Evolutionary conservation across 2,113 vertebrate species (phyloP).

Genomic region (Limnothrissa miodon): DNA sequence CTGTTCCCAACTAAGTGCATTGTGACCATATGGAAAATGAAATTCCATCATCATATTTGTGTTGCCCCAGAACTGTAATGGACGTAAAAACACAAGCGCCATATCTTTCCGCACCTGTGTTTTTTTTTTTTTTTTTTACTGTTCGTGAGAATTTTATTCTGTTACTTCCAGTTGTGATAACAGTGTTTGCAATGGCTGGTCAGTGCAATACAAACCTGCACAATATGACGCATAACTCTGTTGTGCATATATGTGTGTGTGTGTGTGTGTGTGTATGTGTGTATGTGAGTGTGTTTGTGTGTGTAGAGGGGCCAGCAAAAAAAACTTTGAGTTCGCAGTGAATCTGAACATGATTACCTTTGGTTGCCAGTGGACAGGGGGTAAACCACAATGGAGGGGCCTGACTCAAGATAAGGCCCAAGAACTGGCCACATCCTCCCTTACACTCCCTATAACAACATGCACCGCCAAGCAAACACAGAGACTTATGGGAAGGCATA

Average conservation of each 20-base stretch:
- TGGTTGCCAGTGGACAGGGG: background rate
- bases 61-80: slow-evolving; percentile 24
- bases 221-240: background rate
- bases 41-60: slow-evolving; percentile 22
- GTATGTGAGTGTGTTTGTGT: background rate
- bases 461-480: background rate
- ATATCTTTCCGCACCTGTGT: background rate
- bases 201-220: background rate
- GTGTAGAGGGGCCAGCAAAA: background rate
- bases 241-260: background rate
- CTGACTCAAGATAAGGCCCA: background rate
- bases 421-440: background rate
- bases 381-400: background rate
- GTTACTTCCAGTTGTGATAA: background rate
- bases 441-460: background rate
- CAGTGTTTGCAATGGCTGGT: background rate
- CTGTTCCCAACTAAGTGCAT: slow-evolving; percentile 35
- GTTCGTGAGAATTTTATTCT: background rate
- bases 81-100: background rate
- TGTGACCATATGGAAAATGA: slow-evolving; percentile 47
- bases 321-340: background rate
- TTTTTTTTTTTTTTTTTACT: background rate
- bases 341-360: background rate
- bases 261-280: background rate
- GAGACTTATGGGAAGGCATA: background rate